A percentile compares a stretch with the other conserved stretches of the same genome.
phyloP scores from a whole-genome alignment of 2,888 invertebrate species.

The Protonemura montana region DNA sequence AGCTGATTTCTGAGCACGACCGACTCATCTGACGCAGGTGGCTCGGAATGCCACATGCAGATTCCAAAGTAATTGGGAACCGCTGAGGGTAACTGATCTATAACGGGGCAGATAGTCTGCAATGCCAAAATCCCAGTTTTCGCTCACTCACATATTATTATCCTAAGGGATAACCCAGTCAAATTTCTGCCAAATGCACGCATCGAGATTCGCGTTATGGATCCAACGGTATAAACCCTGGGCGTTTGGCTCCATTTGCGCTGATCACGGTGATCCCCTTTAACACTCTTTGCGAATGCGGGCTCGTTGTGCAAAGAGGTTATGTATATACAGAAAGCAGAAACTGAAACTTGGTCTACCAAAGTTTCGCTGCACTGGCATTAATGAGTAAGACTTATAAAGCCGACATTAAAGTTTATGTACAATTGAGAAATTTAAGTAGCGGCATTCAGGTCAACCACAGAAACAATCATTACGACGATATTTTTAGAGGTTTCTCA shows the following conservation, averaged over 20 bases:
- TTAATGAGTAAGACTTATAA: constrained; percentile 15
- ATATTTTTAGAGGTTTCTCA: background rate
- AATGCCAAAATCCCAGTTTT: background rate
- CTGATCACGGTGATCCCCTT: background rate
- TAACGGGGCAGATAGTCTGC: background rate
- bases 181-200: constrained; percentile 31
- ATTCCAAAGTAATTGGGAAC: constrained; percentile 31
- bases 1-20: background rate
- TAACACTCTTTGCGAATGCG: background rate
- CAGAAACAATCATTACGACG: constrained; percentile 1
- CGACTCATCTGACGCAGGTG: constrained; percentile 19
- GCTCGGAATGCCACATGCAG: constrained; percentile 33
- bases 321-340: background rate
- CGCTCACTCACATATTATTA: background rate
- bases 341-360: background rate
- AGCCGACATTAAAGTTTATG: constrained; percentile 36
- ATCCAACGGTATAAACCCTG: background rate
- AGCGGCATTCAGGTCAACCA: constrained; percentile 9
- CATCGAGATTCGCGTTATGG: background rate
- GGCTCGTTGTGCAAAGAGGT: background rate
- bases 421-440: constrained; percentile 22
- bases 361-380: background rate
- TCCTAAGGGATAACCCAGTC: background rate
- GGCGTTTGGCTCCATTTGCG: background rate
- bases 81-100: constrained; percentile 13